Evolutionary conservation across 2,113 vertebrate genomes (phyloP), one percentile per base, ranked within the genome.

Genomic region (Plestiodon gilberti): DNA sequence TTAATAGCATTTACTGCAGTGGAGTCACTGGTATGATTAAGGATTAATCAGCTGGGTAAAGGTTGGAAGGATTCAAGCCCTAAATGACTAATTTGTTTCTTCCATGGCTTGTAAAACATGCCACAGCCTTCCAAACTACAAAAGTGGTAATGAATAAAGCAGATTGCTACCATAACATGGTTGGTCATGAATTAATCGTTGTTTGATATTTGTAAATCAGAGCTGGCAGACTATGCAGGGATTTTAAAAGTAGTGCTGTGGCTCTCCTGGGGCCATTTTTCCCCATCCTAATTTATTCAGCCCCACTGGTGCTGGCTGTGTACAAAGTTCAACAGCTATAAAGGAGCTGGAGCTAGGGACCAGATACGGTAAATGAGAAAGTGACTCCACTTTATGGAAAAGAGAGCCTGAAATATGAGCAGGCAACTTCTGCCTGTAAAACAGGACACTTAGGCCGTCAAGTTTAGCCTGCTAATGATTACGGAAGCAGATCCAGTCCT

Each of bases 201-300:
- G 88, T 87, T 93, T 92, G 77, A 76, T 73, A 90, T 87, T 77
- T 90, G 78, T 88, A 90, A 89, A 91, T 92, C 87, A 85, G 82
- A 92, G 52, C 82, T 92, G 92, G 80, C 87, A 93, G 89, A 52
- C 62, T 81, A 82, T 84, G 67, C 71, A 84, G 81, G 74, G 65
- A 25, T 86, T 92, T 94, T 89, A 85, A 92, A 93, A 86, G 84
- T 88, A 83, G 82, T 88, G 88, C 83, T 55, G 83, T 83, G 62
- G n/a, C 61, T 89, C 83, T 89, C 85, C 38, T 67, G 90, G 82
- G 90, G 92, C 40, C 82, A 84, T 89, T 94, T 94, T 77, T 81
- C 85, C 79, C 82, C 92, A 87, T 94, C 86, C 52, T 76, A 84
- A 89, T 92, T 67, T 91, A 90, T 67, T 73, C 22, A 1, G 86